A percentile compares a stretch with the other conserved stretches of the same genome.
These are phyloP conservation scores for Morinoia aosen DNA, from an alignment of 2,888 invertebrate species.

Conservation along the genomic window DNA sequence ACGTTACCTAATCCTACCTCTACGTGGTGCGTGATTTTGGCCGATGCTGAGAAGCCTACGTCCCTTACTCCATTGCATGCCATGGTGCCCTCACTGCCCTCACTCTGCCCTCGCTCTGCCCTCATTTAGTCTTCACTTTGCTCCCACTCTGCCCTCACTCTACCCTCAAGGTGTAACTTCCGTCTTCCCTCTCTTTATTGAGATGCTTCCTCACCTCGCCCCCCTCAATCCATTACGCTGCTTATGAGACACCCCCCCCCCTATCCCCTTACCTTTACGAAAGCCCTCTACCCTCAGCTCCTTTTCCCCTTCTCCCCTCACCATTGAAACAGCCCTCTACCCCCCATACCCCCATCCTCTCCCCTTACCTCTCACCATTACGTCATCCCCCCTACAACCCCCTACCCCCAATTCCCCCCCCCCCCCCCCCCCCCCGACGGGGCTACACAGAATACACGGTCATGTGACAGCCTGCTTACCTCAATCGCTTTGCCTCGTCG, in stretches of 20 bases:
- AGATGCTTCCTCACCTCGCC: background rate
- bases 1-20: no score
- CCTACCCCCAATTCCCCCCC: no score
- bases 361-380: no score
- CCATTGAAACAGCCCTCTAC: no score
- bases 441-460: background rate
- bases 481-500: slow-evolving; percentile 88
- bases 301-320: no score
- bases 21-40: no score
- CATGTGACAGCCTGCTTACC: slow-evolving; percentile 70
- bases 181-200: background rate
- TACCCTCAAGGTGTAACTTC: background rate
- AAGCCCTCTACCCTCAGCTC: background rate
- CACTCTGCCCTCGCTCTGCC: background rate
- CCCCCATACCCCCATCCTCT: no score
- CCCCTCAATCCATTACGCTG: background rate
- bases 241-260: background rate
- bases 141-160: no score
- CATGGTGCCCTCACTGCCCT: background rate
- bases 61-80: background rate
- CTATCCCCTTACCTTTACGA: background rate
- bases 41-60: no score
- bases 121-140: background rate
- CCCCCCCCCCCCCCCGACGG: no score
- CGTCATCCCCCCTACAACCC: no score